These are phyloP conservation scores for Zaprionus gabonicus DNA, from an alignment of 1,140 invertebrate species.

Conservation along the genomic window DNA sequence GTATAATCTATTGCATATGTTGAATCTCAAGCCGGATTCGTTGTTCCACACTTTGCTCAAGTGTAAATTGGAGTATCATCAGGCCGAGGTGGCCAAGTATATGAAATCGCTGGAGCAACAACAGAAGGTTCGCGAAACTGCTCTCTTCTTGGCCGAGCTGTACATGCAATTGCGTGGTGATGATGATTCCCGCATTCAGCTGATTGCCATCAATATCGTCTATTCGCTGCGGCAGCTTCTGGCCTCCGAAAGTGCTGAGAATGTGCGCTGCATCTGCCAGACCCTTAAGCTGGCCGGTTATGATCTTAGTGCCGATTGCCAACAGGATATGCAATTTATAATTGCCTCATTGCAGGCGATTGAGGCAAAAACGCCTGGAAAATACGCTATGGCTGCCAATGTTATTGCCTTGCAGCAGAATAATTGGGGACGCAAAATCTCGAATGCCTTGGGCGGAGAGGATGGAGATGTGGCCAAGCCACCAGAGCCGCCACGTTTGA, in stretches of 20 bases:
- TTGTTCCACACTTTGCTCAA: slow-evolving; percentile 77
- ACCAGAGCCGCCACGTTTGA: slow-evolving; percentile 68
- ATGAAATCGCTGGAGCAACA: slow-evolving; percentile 69
- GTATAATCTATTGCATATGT: slow-evolving; percentile 80
- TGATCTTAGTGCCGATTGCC: slow-evolving; percentile 77
- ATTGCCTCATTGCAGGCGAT: slow-evolving; percentile 64
- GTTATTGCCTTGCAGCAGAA: slow-evolving; percentile 80
- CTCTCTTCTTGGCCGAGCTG: slow-evolving; percentile 76
- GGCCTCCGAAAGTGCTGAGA: slow-evolving; percentile 75
- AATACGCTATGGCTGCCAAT: slow-evolving; percentile 74
- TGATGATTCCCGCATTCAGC: slow-evolving; percentile 71
- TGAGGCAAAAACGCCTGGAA: slow-evolving; percentile 66
- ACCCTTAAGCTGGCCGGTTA: slow-evolving; percentile 85
- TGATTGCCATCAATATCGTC: slow-evolving; percentile 79
- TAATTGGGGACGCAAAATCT: slow-evolving; percentile 81
- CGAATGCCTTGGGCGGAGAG: slow-evolving; percentile 71
- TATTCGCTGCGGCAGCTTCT: slow-evolving; percentile 70
- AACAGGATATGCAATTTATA: slow-evolving; percentile 70
- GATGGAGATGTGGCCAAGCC: slow-evolving; percentile 57
- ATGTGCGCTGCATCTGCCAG: slow-evolving; percentile 86
- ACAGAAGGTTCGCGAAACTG: slow-evolving; percentile 77
- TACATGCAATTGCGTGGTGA: slow-evolving; percentile 82
- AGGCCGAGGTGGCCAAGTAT: slow-evolving; percentile 70
- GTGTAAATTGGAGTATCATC: slow-evolving; percentile 77
- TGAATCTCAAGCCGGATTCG: slow-evolving; percentile 77